A percentile compares a stretch with the other conserved stretches of the same genome.
phyloP scores from a whole-genome alignment of 2,888 invertebrate species.

The Aspidiotus destructor region DNA sequence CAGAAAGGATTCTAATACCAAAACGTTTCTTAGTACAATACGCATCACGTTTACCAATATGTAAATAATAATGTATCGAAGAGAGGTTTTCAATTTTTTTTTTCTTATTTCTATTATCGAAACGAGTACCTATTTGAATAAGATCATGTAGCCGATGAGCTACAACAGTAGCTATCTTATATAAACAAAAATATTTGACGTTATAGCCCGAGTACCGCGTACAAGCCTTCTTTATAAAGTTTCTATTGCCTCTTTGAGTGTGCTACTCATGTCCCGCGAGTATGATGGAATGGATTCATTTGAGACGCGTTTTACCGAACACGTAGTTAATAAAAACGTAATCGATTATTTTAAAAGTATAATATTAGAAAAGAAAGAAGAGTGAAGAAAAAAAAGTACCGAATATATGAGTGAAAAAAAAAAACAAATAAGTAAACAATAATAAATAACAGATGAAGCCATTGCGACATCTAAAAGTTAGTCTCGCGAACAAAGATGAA shows the following conservation, averaged over 20 bases:
- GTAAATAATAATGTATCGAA: not conserved
- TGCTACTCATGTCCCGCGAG: not conserved
- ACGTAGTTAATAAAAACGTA: constrained; percentile 29
- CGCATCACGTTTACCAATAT: constrained; percentile 20
- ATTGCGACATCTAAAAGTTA: constrained; percentile 19
- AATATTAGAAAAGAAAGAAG: constrained; percentile 7
- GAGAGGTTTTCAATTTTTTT: not conserved
- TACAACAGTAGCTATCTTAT: not conserved
- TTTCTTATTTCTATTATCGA: constrained; percentile 1
- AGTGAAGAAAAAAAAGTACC: constrained; percentile 5
- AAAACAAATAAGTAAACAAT: constrained; percentile 17
- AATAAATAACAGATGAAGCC: constrained; percentile 15
- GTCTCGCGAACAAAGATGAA: constrained; percentile 15
- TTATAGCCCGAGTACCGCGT: constrained; percentile 14
- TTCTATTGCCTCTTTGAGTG: not conserved
- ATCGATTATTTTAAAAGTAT: constrained; percentile 8
- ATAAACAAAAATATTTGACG: constrained; percentile 8
- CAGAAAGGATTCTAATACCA: constrained; percentile 18
- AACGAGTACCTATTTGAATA: not conserved
- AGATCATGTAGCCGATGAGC: constrained; percentile 30
- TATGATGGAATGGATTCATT: constrained; percentile 30
- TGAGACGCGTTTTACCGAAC: constrained; percentile 22
- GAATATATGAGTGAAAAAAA: constrained; percentile 4
- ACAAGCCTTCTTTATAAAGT: constrained; percentile 3
- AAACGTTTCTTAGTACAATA: constrained; percentile 24